phyloP scores from a whole-genome alignment of 2,797 vertebrate species.

The Carduelis carduelis region DNA sequence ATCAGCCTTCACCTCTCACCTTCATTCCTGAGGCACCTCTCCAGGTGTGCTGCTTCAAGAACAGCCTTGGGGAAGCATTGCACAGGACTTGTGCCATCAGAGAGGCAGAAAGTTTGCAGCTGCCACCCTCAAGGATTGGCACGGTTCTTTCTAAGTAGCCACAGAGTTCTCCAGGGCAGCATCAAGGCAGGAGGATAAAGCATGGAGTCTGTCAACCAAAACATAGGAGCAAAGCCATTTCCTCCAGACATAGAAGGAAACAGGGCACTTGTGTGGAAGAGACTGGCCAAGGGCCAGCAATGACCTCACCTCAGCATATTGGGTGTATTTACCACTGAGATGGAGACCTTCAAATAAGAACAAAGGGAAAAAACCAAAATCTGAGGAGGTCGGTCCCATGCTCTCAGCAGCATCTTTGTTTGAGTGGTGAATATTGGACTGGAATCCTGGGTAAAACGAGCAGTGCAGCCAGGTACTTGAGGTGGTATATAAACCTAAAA shows the following conservation, averaged over 20 bases:
- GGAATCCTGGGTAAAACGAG: background rate
- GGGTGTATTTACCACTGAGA: background rate
- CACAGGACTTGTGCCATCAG: background rate
- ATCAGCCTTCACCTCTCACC: background rate
- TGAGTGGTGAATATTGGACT: accelerated
- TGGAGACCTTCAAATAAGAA: background rate
- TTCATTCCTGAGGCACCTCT: background rate
- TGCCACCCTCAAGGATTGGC: background rate
- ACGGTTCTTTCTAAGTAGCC: background rate
- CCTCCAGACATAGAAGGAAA: background rate
- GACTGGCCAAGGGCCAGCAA: background rate
- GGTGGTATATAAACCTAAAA: background rate
- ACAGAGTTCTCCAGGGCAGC: background rate
- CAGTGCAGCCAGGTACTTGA: background rate
- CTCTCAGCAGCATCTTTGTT: background rate
- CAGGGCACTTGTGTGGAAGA: background rate
- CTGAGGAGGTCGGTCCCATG: background rate
- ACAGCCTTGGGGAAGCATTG: background rate
- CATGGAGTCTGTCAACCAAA: background rate
- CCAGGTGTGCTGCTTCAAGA: background rate
- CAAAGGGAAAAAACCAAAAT: background rate
- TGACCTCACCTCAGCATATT: background rate
- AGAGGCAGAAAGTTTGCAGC: background rate
- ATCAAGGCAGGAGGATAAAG: background rate
- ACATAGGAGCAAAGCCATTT: background rate